A percentile compares a stretch with the other conserved stretches of the same genome.
phyloP scores from a whole-genome alignment of 2,888 invertebrate species.

The Drosophila tanythrix region DNA sequence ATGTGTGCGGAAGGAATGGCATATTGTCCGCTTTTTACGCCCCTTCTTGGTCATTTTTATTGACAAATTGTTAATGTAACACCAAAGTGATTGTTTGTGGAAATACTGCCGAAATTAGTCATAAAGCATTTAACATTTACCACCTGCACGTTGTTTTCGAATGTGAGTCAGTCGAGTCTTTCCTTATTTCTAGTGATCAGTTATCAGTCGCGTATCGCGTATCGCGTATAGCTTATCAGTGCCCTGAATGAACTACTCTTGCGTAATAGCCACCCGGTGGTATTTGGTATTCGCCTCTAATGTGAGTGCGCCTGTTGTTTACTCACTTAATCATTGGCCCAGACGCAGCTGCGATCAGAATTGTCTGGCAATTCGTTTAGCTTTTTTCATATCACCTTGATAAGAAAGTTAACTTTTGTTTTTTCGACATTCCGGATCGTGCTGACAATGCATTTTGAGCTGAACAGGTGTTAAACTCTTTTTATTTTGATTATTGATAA shows the following conservation, averaged over 20 bases:
- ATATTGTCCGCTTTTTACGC: not conserved
- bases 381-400: slow-evolving; percentile 13
- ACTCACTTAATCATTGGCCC: slow-evolving; percentile 26
- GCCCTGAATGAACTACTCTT: slow-evolving; percentile 1
- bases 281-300: not conserved
- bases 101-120: slow-evolving; percentile 6
- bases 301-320: slow-evolving; percentile 46
- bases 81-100: not conserved
- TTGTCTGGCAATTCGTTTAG: slow-evolving; percentile 43
- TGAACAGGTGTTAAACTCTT: not conserved
- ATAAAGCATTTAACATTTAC: slow-evolving; percentile 25
- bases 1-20: slow-evolving; percentile 31
- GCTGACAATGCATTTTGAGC: slow-evolving; percentile 8
- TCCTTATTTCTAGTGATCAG: slow-evolving; percentile 10
- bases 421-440: slow-evolving; percentile 1
- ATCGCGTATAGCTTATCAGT: slow-evolving; percentile 27
- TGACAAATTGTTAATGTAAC: not conserved
- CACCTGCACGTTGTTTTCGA: slow-evolving; percentile 41
- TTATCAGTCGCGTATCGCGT: slow-evolving; percentile 22
- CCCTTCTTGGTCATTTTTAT: not conserved
- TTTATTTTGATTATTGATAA: not conserved
- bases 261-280: not conserved
- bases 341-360: slow-evolving; percentile 7
- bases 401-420: slow-evolving; percentile 17
- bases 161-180: slow-evolving; percentile 47